Conservation (phyloP, 2,113 vertebrate species). For the Phasianus colchicus region DNA sequence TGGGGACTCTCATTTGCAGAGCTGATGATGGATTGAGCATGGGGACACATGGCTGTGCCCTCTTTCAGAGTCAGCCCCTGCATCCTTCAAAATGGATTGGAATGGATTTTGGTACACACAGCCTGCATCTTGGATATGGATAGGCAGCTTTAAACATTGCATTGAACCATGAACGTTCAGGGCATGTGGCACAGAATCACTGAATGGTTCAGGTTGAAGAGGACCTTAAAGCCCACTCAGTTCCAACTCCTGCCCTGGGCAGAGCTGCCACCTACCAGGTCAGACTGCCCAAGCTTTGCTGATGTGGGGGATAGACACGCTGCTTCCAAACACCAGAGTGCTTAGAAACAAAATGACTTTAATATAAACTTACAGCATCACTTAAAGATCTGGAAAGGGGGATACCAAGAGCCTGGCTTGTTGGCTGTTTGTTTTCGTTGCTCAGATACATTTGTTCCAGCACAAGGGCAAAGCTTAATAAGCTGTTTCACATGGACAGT, state of each 20-base stretch:
- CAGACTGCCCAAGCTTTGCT: neutral
- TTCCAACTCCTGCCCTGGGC: too few relatives aligned
- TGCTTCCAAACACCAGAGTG: neutral
- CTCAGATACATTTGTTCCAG: neutral
- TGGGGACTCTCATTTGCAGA: neutral
- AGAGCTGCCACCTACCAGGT: too few relatives aligned
- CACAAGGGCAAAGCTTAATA: neutral
- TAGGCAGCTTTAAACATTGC: accelerated
- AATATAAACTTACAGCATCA: neutral
- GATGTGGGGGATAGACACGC: neutral
- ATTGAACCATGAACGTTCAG: neutral
- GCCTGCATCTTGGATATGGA: neutral
- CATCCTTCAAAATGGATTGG: neutral
- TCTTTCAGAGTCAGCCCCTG: neutral
- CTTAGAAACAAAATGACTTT: neutral
- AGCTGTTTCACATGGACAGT: neutral
- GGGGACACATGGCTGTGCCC: accelerated
- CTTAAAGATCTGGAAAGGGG: neutral
- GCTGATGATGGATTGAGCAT: accelerated
- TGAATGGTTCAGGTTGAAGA: too few relatives aligned
- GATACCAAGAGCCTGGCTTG: neutral
- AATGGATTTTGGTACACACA: neutral
- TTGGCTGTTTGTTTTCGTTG: slow-evolving; percentile 35
- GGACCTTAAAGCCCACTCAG: too few relatives aligned
- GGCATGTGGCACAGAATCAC: neutral